Evolutionary conservation across 2,113 vertebrate genomes (phyloP).

Genomic region (Gambusia affinis): DNA sequence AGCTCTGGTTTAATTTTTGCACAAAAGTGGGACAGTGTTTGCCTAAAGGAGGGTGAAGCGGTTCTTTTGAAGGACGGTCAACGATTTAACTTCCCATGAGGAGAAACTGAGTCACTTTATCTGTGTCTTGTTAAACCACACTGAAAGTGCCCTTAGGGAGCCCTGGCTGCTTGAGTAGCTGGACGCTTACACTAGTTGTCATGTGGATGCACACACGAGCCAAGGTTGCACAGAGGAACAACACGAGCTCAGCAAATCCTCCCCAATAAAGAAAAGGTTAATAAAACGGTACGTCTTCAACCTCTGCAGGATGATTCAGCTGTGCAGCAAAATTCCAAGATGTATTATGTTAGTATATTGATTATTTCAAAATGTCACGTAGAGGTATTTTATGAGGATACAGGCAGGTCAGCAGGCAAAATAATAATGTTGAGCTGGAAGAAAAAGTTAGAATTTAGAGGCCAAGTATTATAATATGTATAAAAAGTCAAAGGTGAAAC

Average conservation of each 20-base stretch:
- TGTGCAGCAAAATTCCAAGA: slow-evolving; percentile 13
- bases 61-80: slow-evolving; percentile 46
- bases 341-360: slow-evolving; percentile 46
- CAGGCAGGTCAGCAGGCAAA: slow-evolving; percentile 22
- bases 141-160: slow-evolving; percentile 46
- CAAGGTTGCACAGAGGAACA: slow-evolving; percentile 18
- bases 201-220: slow-evolving; percentile 15
- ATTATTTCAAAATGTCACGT: slow-evolving; percentile 61
- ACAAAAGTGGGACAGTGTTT: slow-evolving; percentile 54
- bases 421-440: slow-evolving; percentile 29
- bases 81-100: slow-evolving; percentile 42
- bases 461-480: neutral
- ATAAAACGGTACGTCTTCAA: slow-evolving; percentile 52
- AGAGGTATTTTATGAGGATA: slow-evolving; percentile 15
- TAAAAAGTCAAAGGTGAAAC: neutral
- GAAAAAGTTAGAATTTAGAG: slow-evolving; percentile 24
- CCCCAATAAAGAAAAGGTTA: slow-evolving; percentile 52
- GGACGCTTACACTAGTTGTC: slow-evolving; percentile 12
- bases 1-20: slow-evolving; percentile 20
- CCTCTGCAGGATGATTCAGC: slow-evolving; percentile 31
- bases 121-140: slow-evolving; percentile 18
- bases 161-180: slow-evolving; percentile 23
- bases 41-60: slow-evolving; percentile 55
- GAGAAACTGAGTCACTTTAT: slow-evolving; percentile 20
- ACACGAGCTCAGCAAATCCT: slow-evolving; percentile 25